phyloP scores from a whole-genome alignment of 2,113 vertebrate genomes.

The Dasypus novemcinctus region DNA sequence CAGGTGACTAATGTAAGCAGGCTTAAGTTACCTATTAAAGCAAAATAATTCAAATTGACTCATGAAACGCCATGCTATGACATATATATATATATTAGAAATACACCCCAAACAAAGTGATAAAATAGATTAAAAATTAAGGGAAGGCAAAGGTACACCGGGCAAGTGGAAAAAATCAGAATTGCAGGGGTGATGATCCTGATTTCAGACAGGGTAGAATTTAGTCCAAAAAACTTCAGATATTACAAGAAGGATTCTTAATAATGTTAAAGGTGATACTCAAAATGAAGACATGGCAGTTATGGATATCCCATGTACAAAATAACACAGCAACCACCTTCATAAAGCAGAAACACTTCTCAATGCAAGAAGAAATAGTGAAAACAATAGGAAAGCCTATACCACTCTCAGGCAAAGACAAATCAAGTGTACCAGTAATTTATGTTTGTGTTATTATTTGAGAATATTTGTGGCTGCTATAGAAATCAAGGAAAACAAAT shows the following conservation, averaged over 20 bases:
- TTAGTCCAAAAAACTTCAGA: background rate
- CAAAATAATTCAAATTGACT: background rate
- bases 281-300: background rate
- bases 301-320: background rate
- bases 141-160: background rate
- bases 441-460: background rate
- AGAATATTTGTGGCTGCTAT: background rate
- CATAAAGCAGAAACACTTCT: background rate
- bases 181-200: background rate
- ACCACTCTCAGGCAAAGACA: background rate
- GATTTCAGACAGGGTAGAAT: background rate
- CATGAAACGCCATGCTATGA: background rate
- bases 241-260: background rate
- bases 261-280: background rate
- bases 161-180: background rate
- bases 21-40: background rate
- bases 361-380: background rate
- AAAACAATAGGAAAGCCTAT: background rate
- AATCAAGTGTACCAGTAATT: background rate
- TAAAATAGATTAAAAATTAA: background rate
- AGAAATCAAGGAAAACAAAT: background rate
- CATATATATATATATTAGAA: background rate
- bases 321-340: background rate
- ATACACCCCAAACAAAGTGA: background rate
- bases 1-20: background rate